These are phyloP conservation scores for Melanerpes formicivorus DNA, from an alignment of 2,113 vertebrate species.

Conservation along the genomic window DNA sequence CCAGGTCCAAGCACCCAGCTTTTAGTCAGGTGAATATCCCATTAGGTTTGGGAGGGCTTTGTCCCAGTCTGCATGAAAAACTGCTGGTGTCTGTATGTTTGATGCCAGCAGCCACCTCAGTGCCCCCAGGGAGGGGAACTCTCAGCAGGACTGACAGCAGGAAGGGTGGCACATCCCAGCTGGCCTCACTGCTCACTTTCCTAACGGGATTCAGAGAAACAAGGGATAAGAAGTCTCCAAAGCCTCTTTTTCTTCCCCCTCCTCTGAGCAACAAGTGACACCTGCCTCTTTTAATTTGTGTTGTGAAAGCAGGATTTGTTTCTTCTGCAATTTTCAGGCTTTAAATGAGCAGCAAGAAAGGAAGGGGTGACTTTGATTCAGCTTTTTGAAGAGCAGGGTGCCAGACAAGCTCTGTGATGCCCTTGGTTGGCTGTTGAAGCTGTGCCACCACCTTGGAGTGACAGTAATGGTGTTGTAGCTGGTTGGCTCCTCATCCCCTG, in stretches of 20 bases:
- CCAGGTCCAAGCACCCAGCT: not conserved
- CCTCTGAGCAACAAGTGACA: not conserved
- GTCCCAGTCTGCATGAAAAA: not conserved
- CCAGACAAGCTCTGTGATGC: not conserved
- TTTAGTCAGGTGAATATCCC: not conserved
- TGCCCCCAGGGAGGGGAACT: not conserved
- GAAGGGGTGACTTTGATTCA: not conserved
- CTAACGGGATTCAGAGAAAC: not conserved
- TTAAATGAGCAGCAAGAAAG: not conserved
- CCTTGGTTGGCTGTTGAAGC: not conserved
- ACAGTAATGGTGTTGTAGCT: not conserved
- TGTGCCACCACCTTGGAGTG: not conserved
- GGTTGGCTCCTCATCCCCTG: not conserved
- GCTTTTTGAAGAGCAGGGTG: not conserved
- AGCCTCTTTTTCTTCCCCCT: not conserved
- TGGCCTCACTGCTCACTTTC: not conserved
- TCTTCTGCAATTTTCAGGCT: not conserved
- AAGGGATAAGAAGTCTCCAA: not conserved
- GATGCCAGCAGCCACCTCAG: not conserved
- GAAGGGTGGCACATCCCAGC: accelerated
- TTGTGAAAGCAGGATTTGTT: not conserved
- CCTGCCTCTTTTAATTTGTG: not conserved
- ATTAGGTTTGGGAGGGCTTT: not conserved
- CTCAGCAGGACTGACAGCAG: not conserved
- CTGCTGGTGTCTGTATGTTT: too few relatives aligned